A percentile compares a stretch with the other conserved stretches of the same genome.
Evolutionary conservation across 2,797 vertebrate species (phyloP).

Genomic region (Hoplostethus mediterraneus): DNA sequence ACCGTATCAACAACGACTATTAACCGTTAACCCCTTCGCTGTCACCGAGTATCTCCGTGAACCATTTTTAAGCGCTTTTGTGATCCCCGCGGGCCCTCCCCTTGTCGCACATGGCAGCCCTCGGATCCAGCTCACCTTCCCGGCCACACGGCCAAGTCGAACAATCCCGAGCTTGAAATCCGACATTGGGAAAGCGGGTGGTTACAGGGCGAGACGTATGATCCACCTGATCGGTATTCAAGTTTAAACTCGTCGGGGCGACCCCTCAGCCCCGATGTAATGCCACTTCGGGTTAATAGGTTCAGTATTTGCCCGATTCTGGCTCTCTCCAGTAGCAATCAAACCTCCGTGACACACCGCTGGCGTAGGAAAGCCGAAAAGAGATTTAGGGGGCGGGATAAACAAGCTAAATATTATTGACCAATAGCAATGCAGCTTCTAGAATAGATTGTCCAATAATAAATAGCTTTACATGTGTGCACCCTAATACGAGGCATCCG

Average conservation of each 20-base stretch:
- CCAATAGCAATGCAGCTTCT: slow-evolving; percentile 1
- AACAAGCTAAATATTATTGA: slow-evolving; percentile 7
- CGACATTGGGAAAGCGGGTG: slow-evolving; percentile 88
- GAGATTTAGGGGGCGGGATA: slow-evolving; percentile 53
- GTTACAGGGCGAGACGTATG: slow-evolving; percentile 50
- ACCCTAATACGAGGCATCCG: slow-evolving; percentile 14
- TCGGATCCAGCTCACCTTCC: slow-evolving; percentile 92
- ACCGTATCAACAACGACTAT: not conserved
- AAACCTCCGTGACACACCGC: slow-evolving; percentile 84
- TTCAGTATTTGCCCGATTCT: slow-evolving; percentile 69
- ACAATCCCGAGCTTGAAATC: slow-evolving; percentile 98
- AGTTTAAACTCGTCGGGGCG: slow-evolving; percentile 70
- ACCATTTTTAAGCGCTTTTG: slow-evolving; percentile 55
- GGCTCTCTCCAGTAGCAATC: slow-evolving; percentile 79
- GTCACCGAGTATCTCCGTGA: not conserved
- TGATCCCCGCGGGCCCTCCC: slow-evolving; percentile 77
- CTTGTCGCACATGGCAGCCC: slow-evolving; percentile 86
- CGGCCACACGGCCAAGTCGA: slow-evolving; percentile 98
- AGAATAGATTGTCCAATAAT: slow-evolving; percentile 56
- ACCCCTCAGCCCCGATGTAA: slow-evolving; percentile 78
- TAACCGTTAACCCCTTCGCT: not conserved
- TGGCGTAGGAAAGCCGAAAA: slow-evolving; percentile 78
- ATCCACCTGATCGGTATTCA: slow-evolving; percentile 40
- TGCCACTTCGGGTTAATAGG: slow-evolving; percentile 68
- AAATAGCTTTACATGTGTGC: not conserved